A percentile compares a stretch with the other conserved stretches of the same genome.
Conservation (phyloP, 1,140 invertebrate genomes). For the Nixonia krombeini region DNA sequence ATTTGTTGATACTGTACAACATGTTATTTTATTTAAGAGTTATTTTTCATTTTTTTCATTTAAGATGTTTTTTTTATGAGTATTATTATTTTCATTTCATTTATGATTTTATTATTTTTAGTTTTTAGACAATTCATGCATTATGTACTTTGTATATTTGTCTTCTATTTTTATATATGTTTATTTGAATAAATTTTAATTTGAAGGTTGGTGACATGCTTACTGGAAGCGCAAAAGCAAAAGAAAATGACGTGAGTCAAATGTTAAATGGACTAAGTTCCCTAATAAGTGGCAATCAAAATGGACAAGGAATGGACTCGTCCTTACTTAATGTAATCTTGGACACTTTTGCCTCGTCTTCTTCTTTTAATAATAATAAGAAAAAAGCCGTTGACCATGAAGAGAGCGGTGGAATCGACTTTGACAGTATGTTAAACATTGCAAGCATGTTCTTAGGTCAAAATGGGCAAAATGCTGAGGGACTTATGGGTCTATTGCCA, state of each 20-base stretch:
- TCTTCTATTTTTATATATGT: too few relatives aligned
- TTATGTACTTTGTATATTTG: too few relatives aligned
- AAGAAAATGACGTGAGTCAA: slow-evolving; percentile 50
- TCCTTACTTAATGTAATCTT: slow-evolving; percentile 72
- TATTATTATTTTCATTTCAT: too few relatives aligned
- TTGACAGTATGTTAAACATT: slow-evolving; percentile 75
- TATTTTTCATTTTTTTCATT: too few relatives aligned
- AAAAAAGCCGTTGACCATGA: slow-evolving; percentile 17
- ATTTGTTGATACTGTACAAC: too few relatives aligned
- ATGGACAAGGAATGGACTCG: slow-evolving; percentile 72
- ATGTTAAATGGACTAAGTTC: slow-evolving; percentile 70
- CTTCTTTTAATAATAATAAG: slow-evolving; percentile 39
- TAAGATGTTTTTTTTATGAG: too few relatives aligned
- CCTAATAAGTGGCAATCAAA: slow-evolving; percentile 63
- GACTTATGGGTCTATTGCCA: slow-evolving; percentile 76
- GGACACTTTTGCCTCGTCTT: slow-evolving; percentile 65
- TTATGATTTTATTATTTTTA: neutral
- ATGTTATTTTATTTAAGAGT: too few relatives aligned
- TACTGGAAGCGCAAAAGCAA: slow-evolving; percentile 36
- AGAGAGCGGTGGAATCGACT: slow-evolving; percentile 62
- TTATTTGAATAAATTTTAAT: neutral
- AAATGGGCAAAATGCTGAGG: slow-evolving; percentile 67
- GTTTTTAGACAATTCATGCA: too few relatives aligned
- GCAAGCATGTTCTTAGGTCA: slow-evolving; percentile 75
- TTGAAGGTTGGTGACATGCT: slow-evolving; percentile 53